A percentile compares a stretch with the other conserved stretches of the same genome.
These are phyloP conservation scores for Cyclina sinensis DNA, from an alignment of 1,140 invertebrate species.

Conservation along the genomic window DNA sequence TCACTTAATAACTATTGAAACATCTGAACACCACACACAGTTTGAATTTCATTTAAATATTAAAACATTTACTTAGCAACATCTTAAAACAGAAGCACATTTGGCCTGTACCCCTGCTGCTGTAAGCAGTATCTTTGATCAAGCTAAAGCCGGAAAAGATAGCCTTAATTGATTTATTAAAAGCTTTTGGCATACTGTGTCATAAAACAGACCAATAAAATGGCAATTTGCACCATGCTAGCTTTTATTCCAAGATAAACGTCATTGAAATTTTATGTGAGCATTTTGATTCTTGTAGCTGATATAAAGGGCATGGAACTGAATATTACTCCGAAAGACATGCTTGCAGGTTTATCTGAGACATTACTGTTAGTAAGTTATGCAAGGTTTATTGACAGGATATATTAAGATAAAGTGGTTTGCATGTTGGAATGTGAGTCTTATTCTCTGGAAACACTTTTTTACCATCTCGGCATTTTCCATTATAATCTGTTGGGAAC, in stretches of 20 bases:
- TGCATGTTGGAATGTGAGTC: no score
- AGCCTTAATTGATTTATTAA: slow-evolving; percentile 22
- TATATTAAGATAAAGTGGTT: no score
- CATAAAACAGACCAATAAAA: slow-evolving; percentile 26
- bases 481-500: no score
- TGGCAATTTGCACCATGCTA: slow-evolving; percentile 25
- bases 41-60: no score
- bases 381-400: no score
- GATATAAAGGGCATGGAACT: background rate
- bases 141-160: background rate
- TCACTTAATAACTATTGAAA: no score
- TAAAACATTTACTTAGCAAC: no score
- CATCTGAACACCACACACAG: no score
- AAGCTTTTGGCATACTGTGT: background rate
- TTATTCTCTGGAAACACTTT: no score
- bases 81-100: background rate
- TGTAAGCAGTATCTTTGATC: background rate
- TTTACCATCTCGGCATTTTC: no score
- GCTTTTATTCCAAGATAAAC: slow-evolving; percentile 27
- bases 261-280: background rate
- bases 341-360: no score
- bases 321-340: background rate
- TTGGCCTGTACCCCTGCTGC: background rate
- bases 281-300: background rate
- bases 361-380: no score